phyloP scores from a whole-genome alignment of 2,797 vertebrate genomes.

The Alosa sapidissima region DNA sequence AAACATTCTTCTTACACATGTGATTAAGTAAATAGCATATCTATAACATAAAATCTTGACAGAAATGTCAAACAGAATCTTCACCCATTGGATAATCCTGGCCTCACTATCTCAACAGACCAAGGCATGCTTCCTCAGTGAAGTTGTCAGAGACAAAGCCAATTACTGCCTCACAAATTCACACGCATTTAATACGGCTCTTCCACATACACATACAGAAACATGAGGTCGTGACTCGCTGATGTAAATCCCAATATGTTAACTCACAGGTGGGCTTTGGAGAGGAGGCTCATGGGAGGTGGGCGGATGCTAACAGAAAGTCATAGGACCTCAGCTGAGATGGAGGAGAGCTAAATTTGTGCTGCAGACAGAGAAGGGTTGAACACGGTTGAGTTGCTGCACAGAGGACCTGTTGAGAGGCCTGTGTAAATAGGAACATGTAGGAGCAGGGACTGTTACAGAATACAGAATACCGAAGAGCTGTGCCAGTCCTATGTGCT shows the following conservation, averaged over 20 bases:
- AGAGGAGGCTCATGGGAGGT: conserved; percentile 57
- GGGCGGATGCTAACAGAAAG: conserved; percentile 61
- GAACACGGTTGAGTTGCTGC: neutral
- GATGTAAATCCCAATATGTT: conserved; percentile 52
- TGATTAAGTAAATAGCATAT: neutral
- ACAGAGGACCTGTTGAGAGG: neutral
- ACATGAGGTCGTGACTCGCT: conserved; percentile 41
- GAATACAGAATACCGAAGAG: neutral
- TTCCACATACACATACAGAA: conserved; percentile 17
- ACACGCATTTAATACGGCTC: neutral
- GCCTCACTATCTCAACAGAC: neutral
- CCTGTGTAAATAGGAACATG: neutral
- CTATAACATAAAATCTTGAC: no score
- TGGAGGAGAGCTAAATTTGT: neutral
- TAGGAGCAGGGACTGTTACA: neutral
- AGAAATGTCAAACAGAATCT: neutral
- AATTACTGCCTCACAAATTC: neutral
- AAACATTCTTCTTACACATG: neutral
- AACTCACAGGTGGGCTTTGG: conserved; percentile 54
- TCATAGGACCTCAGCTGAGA: neutral
- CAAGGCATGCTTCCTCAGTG: neutral
- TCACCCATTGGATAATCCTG: neutral
- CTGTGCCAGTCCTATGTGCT: neutral
- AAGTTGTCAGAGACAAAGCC: neutral
- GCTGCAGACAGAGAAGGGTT: neutral